Base-by-base conservation (phyloP, 2,797 vertebrate species). In the Alca torda region DNA sequence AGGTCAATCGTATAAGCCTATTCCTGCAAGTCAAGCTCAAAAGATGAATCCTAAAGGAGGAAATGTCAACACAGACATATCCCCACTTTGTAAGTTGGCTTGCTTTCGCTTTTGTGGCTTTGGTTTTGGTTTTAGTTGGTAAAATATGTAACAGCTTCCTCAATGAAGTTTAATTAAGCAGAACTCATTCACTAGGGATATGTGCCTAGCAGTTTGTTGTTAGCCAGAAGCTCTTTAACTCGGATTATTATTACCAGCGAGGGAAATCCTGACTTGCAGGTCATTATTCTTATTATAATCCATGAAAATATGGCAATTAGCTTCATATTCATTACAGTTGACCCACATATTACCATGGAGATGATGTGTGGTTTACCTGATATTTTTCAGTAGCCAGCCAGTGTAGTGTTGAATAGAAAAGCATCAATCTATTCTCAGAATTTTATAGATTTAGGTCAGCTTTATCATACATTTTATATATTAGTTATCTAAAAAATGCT, bases 1-100 rank as follows among this genome's bases (percentile, higher is more conserved):
- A 12, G 99, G 99, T 41, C 99, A 99, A 88, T 99, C 99, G 3
- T 99, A 99, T 94, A 99, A 99, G 91, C 99, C 99, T 4, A 46
- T 99, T 78, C 98, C 99, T 43, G 98, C 98, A 6, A 86, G 96
- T 60, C 99, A 98, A 64, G 98, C 98, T 97, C 99, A 98, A 97
- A 99, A 98, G 96, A 96, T 98, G 33, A 99, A 99, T 97, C 97
- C 98, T 96, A 98, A 98, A 97, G 99, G 98, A 97, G 98, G 98
- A 69, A 96, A 94, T 89, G 96, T 97, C 87, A 98, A 98, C n/a
- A 87, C 98, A 84, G 98, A 99, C 91, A 76, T 95, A 48, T 98
- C 98, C 13, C 98, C 98, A 64, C 98, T 98, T 95, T 98, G 99
- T 99, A 98, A 95, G 99, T 98, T 90, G 63, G 23, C 26, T 77